Evolutionary conservation across 1,140 invertebrate genomes (phyloP).

Genomic region (Achroia grisella): DNA sequence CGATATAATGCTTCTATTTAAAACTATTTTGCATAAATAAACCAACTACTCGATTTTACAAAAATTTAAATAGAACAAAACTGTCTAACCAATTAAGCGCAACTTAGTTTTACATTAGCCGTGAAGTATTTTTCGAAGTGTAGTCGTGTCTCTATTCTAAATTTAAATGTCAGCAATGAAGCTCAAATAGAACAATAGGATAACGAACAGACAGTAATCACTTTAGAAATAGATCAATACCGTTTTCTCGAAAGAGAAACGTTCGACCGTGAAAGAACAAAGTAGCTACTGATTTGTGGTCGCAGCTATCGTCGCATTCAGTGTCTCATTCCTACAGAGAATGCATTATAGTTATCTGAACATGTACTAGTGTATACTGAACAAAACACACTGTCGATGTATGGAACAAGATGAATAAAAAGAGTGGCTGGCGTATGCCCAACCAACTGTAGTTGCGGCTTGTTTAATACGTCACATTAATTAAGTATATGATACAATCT

Average conservation of each 20-base stretch:
- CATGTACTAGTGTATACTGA: conserved; percentile 27
- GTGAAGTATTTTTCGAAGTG: conserved; percentile 29
- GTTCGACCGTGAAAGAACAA: conserved; percentile 59
- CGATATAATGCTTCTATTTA: no score
- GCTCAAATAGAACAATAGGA: conserved; percentile 38
- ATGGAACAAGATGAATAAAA: conserved; percentile 40
- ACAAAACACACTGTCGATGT: conserved; percentile 31
- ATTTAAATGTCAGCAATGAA: conserved; percentile 21
- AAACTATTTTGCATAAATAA: no score
- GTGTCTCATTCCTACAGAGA: conserved; percentile 50
- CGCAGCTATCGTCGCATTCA: conserved; percentile 37
- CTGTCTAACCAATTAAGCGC: conserved; percentile 34
- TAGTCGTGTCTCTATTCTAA: conserved; percentile 17
- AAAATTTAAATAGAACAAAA: conserved; percentile 22
- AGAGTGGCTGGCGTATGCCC: conserved; percentile 52
- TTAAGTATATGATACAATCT: conserved; percentile 62
- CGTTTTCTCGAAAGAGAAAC: conserved; percentile 37
- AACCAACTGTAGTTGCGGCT: conserved; percentile 55
- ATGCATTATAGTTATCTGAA: conserved; percentile 20
- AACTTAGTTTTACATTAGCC: conserved; percentile 34
- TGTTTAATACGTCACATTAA: conserved; percentile 65
- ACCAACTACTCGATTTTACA: no score
- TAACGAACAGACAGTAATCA: conserved; percentile 46
- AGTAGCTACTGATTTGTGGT: conserved; percentile 64
- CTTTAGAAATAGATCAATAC: conserved; percentile 57